phyloP scores from a whole-genome alignment of 1,140 invertebrate species.

The Lanistes nyassanus region DNA sequence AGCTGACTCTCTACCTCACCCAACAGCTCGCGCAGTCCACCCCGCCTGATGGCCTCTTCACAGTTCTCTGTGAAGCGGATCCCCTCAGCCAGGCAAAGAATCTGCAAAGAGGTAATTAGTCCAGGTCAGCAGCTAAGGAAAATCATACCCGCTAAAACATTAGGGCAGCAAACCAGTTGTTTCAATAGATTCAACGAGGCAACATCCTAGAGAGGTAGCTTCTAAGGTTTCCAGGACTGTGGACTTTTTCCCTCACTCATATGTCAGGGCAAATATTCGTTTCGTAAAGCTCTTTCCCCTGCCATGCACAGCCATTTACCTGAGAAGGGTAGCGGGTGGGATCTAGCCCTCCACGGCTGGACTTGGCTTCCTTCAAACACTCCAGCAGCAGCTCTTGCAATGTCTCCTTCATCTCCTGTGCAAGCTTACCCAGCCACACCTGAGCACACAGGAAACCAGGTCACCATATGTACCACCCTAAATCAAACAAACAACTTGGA shows the following conservation, averaged over 20 bases:
- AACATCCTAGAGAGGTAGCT: neutral
- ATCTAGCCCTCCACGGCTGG: constrained; percentile 72
- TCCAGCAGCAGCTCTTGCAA: constrained; percentile 74
- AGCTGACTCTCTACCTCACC: constrained; percentile 71
- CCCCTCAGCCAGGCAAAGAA: constrained; percentile 76
- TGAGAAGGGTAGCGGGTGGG: constrained; percentile 84
- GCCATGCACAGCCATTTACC: constrained; percentile 43
- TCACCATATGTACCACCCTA: too few species aligned
- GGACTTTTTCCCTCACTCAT: too few species aligned
- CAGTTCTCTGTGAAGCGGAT: constrained; percentile 84
- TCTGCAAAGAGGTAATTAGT: constrained; percentile 70
- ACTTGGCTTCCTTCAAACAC: constrained; percentile 74
- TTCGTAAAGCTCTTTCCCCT: too few species aligned
- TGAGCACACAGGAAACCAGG: constrained; percentile 60
- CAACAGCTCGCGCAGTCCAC: constrained; percentile 72
- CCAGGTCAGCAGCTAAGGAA: neutral
- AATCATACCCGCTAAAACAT: neutral
- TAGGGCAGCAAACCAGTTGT: neutral
- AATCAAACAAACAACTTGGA: too few species aligned
- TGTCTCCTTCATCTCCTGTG: constrained; percentile 84
- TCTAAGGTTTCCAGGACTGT: neutral
- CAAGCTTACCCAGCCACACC: constrained; percentile 84
- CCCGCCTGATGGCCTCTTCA: constrained; percentile 81
- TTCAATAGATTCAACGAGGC: neutral
- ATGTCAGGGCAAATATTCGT: too few species aligned